Evolutionary conservation across 2,113 vertebrate species (phyloP), one percentile per base, ranked within the genome.

Genomic region (Rhinoderma darwinii): DNA sequence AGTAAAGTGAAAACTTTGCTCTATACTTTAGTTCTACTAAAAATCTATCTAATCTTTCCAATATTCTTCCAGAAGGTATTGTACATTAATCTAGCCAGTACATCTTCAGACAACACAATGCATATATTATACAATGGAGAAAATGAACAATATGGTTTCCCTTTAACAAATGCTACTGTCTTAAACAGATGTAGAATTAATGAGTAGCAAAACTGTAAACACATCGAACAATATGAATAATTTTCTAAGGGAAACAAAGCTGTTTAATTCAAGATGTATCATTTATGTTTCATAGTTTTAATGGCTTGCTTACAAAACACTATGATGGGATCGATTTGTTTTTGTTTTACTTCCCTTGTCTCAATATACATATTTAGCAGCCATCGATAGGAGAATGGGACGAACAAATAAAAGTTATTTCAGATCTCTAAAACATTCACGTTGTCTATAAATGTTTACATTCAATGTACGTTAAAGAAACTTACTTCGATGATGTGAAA

Each of bases 111-210:
- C 50, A 80, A 59, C 22, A 80, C 5, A 61, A 61, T 80, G 51
- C 32, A 80, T 80, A 39, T 5, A 25, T 61, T n/a, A 39, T 22
- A 77, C 75, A 77, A 77, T 77, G 22, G 27, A n/a, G 25, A 80
- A 80, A 80, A 56, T 80, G 2, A 39, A 80, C 20, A 61, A 61
- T 61, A 61, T 27, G 54, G 78, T 63, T 81, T 63, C 59, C 51
- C 37, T 81, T 63, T 81, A 63, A 81, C 37, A n/a, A 39, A 59
- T 39, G 32, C 51, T 59, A 59, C 77, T 25, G 51, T 22, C 10
- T 59, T 41, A 51, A 80, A 41, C 77, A 80, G 77, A 81, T 81
- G 54, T 61, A 63, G 78, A 81, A 81, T 80, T 80, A 80, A 80
- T 81, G 54, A 81, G 54, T 56, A 81, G 37, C 78, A 63, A 61